phyloP scores from a whole-genome alignment of 1,140 invertebrate species.

The Drosophila pseudoananassae region DNA sequence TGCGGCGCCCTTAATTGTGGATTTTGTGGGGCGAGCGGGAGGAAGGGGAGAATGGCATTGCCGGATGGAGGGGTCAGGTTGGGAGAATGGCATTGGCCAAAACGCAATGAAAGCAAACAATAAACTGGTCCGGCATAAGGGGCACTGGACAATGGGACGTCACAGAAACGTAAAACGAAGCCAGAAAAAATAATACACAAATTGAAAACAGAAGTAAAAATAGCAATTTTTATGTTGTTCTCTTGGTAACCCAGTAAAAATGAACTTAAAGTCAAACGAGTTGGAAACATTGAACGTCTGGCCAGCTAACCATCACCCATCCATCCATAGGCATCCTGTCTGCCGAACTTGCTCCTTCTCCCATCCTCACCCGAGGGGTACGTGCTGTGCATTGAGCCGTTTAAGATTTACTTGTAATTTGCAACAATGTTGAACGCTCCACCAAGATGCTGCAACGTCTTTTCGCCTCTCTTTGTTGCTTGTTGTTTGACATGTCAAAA shows the following conservation, averaged over 20 bases:
- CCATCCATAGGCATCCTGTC: slow-evolving; percentile 3
- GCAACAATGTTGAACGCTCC: slow-evolving; percentile 63
- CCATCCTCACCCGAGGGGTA: neutral
- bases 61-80: neutral
- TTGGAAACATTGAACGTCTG: slow-evolving; percentile 74
- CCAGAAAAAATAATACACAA: neutral
- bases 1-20: slow-evolving; percentile 60
- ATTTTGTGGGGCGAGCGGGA: slow-evolving; percentile 16
- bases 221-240: slow-evolving; percentile 63
- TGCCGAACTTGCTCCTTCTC: neutral
- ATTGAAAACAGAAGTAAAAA: slow-evolving; percentile 21
- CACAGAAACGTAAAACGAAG: slow-evolving; percentile 10
- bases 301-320: slow-evolving; percentile 45
- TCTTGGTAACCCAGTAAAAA: slow-evolving; percentile 48
- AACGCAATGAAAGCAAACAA: slow-evolving; percentile 67
- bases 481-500: slow-evolving; percentile 67
- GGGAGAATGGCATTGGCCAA: slow-evolving; percentile 25
- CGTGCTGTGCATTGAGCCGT: slow-evolving; percentile 69
- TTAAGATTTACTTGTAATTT: slow-evolving; percentile 72
- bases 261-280: slow-evolving; percentile 72
- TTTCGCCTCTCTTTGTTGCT: slow-evolving; percentile 43
- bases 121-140: slow-evolving; percentile 61
- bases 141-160: slow-evolving; percentile 50
- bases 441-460: slow-evolving; percentile 40
- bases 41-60: slow-evolving; percentile 15